A percentile compares a stretch with the other conserved stretches of the same genome.
These are phyloP conservation scores for Butorides virescens DNA, from an alignment of 2,113 vertebrate genomes.

Conservation along the genomic window DNA sequence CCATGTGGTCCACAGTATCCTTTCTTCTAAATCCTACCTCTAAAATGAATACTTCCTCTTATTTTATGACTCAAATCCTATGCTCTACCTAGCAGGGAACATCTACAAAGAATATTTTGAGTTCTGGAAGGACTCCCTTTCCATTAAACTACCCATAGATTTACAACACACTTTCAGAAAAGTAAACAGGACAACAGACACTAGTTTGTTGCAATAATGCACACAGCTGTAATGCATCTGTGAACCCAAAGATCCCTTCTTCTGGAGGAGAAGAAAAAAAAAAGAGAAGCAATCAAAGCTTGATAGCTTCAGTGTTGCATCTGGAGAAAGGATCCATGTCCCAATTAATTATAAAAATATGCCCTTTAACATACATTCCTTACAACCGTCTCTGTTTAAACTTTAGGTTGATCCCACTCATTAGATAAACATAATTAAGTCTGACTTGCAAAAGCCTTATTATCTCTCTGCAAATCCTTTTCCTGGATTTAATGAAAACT, in stretches of 20 bases:
- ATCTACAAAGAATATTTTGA: not conserved
- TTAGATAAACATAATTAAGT: not conserved
- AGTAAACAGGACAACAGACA: not conserved
- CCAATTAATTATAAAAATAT: not conserved
- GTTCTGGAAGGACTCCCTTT: not conserved
- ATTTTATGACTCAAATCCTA: not conserved
- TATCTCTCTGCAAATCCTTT: not conserved
- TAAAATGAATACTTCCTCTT: not conserved
- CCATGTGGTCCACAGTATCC: not conserved
- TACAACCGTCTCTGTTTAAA: not conserved
- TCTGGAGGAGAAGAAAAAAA: not conserved
- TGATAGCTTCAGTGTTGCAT: not conserved
- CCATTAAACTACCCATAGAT: not conserved
- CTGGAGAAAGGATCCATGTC: not conserved
- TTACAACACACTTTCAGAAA: not conserved
- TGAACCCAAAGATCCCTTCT: not conserved
- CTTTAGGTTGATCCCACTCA: not conserved
- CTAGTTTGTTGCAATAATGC: not conserved
- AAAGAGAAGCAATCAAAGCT: not conserved
- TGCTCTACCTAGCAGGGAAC: not conserved
- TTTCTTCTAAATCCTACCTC: not conserved
- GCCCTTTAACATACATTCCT: not conserved
- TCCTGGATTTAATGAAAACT: not conserved
- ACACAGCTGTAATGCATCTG: not conserved
- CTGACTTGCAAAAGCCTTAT: not conserved